Conservation (phyloP, 2,797 vertebrate genomes). For the Heliangelus exortis region DNA sequence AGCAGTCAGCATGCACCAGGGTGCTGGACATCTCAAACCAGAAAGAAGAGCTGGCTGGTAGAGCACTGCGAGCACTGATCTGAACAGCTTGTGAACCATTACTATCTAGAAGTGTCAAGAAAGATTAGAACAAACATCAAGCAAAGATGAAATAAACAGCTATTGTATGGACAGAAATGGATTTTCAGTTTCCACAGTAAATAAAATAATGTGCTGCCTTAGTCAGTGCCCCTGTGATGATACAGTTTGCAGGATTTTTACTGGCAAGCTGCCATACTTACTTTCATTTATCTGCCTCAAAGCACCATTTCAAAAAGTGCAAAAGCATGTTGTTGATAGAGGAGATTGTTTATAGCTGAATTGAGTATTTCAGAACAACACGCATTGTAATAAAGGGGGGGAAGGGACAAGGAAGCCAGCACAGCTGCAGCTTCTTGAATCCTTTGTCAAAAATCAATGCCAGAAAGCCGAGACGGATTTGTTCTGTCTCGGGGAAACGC, state of each 20-base stretch:
- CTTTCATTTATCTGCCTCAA: constrained; percentile 92
- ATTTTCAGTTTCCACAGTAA: constrained; percentile 78
- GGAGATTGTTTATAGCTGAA: constrained; percentile 94
- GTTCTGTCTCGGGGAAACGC: constrained; percentile 67
- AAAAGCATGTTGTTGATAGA: constrained; percentile 97
- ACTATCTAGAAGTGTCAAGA: constrained; percentile 73
- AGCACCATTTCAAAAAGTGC: constrained; percentile 94
- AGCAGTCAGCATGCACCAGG: neutral
- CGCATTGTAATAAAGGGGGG: constrained; percentile 76
- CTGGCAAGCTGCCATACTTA: constrained; percentile 89
- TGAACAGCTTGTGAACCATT: constrained; percentile 73
- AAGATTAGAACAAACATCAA: constrained; percentile 78
- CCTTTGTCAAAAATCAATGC: constrained; percentile 74
- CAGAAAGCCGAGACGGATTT: constrained; percentile 68
- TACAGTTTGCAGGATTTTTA: constrained; percentile 80
- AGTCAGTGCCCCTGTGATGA: constrained; percentile 71
- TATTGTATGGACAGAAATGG: constrained; percentile 77
- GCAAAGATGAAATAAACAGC: constrained; percentile 76
- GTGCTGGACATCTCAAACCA: neutral
- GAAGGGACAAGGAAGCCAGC: constrained; percentile 46
- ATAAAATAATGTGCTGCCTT: constrained; percentile 74
- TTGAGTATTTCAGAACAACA: constrained; percentile 83
- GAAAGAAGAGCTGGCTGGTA: neutral
- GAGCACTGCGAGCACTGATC: constrained; percentile 32
- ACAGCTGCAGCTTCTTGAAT: constrained; percentile 78